Evolutionary conservation across 2,113 vertebrate species (phyloP), one percentile per base, ranked within the genome.

Genomic region (Thoracochromis brauschi): DNA sequence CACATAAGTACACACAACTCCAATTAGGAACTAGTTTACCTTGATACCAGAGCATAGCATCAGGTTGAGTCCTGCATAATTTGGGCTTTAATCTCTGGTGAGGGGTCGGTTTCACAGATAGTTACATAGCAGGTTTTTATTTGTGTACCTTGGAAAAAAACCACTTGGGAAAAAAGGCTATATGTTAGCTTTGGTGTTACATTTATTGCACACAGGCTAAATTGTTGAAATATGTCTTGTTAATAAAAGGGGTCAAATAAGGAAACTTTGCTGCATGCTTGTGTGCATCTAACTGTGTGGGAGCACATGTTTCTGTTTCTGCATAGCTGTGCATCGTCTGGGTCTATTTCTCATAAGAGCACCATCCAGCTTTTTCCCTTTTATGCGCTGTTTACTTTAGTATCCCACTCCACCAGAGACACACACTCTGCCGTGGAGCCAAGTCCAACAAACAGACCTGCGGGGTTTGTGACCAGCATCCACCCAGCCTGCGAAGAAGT

Each of bases 391-490:
- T 93, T 95, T 89, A 81, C 90, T 58, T 86, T 84, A 65, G 16
- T 60, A 84, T 63, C 84, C 35, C 53, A 19, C 21, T 13, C 14
- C 12, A 35, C 40, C 45, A 16, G 12, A 33, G 4, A 19, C 47
- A 42, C 40, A 35, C 82, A 68, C 87, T 86, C 75, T 55, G 86
- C 81, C 63, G 19, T 40, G 17, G 8, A 54, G 95, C 93, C 94
- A 94, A 93, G 54, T 78, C 81, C 63, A 94, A 94, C 91, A 95
- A 89, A 89, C 79, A 24, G 75, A 60, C 83, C 84, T 84, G 83
- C 88, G n/a, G 86, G 83, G 80, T 68, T 55, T 84, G 31, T 3
- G 33, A 86, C 80, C 89, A 84, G 65, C 91, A n/a, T 81, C 87
- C 90, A 86, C 78, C 88, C 63, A 87, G 87, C 71, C 71, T 21